A percentile compares a stretch with the other conserved stretches of the same genome.
Conservation (phyloP, 2,797 vertebrate genomes). For the Menidia menidia region DNA sequence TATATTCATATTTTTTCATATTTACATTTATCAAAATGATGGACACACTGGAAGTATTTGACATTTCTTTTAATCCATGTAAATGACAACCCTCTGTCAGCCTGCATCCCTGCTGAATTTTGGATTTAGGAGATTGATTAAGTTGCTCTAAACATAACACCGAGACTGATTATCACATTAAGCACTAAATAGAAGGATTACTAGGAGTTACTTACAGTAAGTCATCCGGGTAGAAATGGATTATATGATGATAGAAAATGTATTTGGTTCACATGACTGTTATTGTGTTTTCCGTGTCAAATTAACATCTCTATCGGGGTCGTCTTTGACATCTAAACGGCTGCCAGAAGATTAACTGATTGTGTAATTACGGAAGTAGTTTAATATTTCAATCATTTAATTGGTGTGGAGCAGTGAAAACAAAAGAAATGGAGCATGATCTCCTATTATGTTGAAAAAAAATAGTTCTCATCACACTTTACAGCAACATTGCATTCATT, state of each 20-base stretch:
- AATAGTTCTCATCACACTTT: neutral
- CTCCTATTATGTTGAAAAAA: too few species aligned
- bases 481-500: neutral
- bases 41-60: neutral
- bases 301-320: conserved; percentile 6
- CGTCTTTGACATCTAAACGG: neutral
- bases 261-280: conserved; percentile 17
- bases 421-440: neutral
- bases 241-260: conserved; percentile 13
- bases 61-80: neutral
- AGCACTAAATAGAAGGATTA: conserved; percentile 7
- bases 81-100: neutral
- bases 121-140: conserved; percentile 11
- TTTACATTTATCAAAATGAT: neutral
- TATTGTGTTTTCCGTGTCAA: conserved; percentile 20
- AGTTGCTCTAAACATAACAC: neutral
- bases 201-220: conserved; percentile 12
- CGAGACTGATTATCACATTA: conserved; percentile 16
- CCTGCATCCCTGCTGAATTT: neutral
- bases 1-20: neutral
- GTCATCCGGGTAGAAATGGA: conserved; percentile 9
- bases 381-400: neutral
- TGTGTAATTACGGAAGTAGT: neutral
- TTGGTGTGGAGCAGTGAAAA: neutral
- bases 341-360: neutral